A percentile compares a stretch with the other conserved stretches of the same genome.
Conservation (phyloP, 2,888 invertebrate genomes). For the Leptodirus hochenwartii region DNA sequence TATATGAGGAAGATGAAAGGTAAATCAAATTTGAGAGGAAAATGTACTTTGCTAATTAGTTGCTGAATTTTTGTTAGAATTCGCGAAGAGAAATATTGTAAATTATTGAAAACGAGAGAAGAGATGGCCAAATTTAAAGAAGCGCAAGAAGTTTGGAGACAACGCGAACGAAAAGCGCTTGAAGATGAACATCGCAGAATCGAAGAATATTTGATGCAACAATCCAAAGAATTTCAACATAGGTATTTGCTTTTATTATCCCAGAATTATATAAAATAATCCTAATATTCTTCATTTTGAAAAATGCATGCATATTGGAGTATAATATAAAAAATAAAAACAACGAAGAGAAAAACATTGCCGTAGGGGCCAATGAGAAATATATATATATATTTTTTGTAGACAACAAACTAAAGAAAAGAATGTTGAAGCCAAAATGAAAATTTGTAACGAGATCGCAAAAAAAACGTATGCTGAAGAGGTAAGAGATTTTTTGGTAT, state of each 20-base stretch:
- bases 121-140: constrained; percentile 35
- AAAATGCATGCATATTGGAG: too few species aligned
- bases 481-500: constrained; percentile 14
- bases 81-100: constrained; percentile 30
- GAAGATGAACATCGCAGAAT: constrained; percentile 29
- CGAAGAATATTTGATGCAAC: constrained; percentile 22
- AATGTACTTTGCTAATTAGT: constrained; percentile 7
- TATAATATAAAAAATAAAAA: constrained; percentile 13
- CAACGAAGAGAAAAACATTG: too few species aligned
- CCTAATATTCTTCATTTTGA: too few species aligned
- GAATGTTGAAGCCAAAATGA: constrained; percentile 18
- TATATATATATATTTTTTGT: constrained; percentile 10
- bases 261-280: too few species aligned
- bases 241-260: constrained; percentile 17
- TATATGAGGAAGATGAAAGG: constrained; percentile 42
- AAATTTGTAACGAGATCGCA: constrained; percentile 20
- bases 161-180: constrained; percentile 26
- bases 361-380: constrained; percentile 7
- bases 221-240: constrained; percentile 24
- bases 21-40: constrained; percentile 13
- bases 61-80: constrained; percentile 23
- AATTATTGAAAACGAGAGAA: constrained; percentile 28
- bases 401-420: constrained; percentile 17
- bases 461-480: constrained; percentile 19
- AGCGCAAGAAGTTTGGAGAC: constrained; percentile 32